phyloP scores from a whole-genome alignment of 2,113 vertebrate genomes.

The Proteles cristata region DNA sequence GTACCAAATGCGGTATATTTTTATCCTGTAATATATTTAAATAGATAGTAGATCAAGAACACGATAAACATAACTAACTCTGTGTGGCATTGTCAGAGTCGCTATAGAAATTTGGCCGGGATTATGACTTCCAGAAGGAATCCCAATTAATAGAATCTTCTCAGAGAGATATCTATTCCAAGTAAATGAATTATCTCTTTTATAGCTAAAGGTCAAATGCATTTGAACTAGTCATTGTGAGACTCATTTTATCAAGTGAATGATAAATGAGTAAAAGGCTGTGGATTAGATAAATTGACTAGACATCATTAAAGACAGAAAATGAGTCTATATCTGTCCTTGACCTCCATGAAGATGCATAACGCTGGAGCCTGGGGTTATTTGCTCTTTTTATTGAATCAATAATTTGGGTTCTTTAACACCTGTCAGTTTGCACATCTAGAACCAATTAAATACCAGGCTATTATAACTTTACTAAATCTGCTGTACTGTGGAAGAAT shows the following conservation, averaged over 20 bases:
- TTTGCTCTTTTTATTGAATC: constrained; percentile 46
- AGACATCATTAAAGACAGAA: neutral
- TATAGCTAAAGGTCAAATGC: neutral
- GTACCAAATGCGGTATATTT: neutral
- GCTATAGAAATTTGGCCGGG: neutral
- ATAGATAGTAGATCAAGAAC: neutral
- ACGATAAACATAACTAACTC: neutral
- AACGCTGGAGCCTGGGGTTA: neutral
- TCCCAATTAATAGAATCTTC: constrained; percentile 33
- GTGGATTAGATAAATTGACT: neutral
- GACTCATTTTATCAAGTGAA: neutral
- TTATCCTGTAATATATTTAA: neutral
- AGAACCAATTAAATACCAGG: neutral
- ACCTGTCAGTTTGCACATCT: neutral
- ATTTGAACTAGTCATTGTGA: neutral
- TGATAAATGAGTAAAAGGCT: neutral
- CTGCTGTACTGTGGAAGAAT: constrained; percentile 54
- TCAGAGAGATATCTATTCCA: neutral
- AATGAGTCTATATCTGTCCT: neutral
- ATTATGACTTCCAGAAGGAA: neutral
- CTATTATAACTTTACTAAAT: constrained; percentile 53
- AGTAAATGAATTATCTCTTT: constrained; percentile 8
- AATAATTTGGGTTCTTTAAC: constrained; percentile 29
- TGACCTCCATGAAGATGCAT: neutral
- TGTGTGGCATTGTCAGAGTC: neutral